Conservation (phyloP, 2,888 invertebrate genomes). For the Agrilus cyanescens region DNA sequence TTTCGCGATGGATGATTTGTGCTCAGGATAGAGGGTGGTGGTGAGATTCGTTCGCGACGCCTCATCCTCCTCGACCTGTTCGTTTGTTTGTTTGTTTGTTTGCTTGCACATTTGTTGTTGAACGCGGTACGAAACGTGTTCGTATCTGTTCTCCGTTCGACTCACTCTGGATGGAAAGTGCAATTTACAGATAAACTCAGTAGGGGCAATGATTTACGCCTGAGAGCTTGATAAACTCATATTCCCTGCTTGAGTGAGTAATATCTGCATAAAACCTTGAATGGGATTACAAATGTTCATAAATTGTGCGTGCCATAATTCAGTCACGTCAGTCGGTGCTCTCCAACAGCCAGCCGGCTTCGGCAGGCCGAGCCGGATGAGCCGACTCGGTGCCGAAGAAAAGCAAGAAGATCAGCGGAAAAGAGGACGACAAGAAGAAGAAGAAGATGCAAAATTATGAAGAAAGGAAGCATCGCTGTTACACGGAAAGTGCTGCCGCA, state of each 20-base stretch:
- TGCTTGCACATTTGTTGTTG: too few relatives aligned
- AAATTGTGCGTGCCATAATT: constrained; percentile 38
- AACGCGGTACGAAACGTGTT: constrained; percentile 6
- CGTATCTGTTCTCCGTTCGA: constrained; percentile 18
- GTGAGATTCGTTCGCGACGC: neutral
- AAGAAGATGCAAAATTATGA: too few relatives aligned
- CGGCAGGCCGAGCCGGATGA: constrained; percentile 15
- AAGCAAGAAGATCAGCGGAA: too few relatives aligned
- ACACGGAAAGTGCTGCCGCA: too few relatives aligned
- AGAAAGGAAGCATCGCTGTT: too few relatives aligned
- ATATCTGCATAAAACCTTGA: constrained; percentile 40
- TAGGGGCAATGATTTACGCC: constrained; percentile 52
- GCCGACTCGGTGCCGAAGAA: neutral
- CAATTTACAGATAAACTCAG: constrained; percentile 51
- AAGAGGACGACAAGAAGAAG: too few relatives aligned
- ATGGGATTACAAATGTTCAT: constrained; percentile 40
- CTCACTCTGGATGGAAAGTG: constrained; percentile 49
- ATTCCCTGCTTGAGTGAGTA: constrained; percentile 40
- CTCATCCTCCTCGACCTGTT: neutral
- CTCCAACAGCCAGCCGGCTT: constrained; percentile 16
- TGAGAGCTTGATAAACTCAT: constrained; percentile 49
- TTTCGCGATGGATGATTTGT: constrained; percentile 29
- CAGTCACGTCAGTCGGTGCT: constrained; percentile 24
- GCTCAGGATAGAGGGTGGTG: constrained; percentile 2
- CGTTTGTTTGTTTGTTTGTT: neutral